Evolutionary conservation across 2,888 invertebrate genomes (phyloP).

Genomic region (Synergus japonicus): DNA sequence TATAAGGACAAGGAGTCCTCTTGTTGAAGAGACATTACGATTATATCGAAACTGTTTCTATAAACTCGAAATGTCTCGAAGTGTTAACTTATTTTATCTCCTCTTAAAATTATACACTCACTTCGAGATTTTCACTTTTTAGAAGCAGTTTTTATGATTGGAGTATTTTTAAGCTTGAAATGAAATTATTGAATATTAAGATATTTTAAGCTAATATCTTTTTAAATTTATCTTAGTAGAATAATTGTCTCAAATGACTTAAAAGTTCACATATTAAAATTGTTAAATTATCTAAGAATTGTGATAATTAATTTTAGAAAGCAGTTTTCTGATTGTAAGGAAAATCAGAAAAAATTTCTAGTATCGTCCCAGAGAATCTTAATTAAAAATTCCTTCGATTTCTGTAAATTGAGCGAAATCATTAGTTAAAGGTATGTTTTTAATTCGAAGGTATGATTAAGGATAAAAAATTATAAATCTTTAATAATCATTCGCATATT

Average conservation of each 20-base stretch:
- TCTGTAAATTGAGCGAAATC: background rate
- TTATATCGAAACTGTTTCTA: no score
- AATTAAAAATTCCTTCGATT: background rate
- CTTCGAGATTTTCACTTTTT: no score
- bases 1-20: background rate
- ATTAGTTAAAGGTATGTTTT: background rate
- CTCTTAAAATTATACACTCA: no score
- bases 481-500: slow-evolving; percentile 5
- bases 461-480: slow-evolving; percentile 6
- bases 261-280: background rate
- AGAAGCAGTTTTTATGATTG: no score
- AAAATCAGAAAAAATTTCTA: background rate
- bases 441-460: background rate
- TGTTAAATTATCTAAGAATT: background rate
- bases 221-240: background rate
- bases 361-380: slow-evolving; percentile 35
- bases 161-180: background rate
- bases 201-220: no score
- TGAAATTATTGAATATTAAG: background rate
- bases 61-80: no score
- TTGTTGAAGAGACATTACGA: background rate
- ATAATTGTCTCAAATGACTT: background rate
- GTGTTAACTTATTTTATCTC: no score
- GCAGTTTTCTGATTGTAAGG: background rate
- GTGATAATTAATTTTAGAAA: slow-evolving; percentile 27